phyloP scores from a whole-genome alignment of 2,797 vertebrate species.

The Columba guinea region DNA sequence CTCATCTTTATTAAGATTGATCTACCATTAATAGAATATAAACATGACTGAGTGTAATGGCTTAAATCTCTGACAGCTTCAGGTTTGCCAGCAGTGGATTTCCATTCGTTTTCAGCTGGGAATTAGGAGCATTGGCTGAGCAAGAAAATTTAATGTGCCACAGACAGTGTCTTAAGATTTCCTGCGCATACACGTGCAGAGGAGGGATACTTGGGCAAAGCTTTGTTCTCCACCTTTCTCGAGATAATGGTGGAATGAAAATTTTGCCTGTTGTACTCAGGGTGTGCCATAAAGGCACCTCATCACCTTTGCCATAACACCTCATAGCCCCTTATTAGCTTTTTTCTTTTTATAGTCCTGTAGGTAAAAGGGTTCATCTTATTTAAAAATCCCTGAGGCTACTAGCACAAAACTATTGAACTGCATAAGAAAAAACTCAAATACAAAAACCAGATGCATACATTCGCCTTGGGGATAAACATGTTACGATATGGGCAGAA shows the following conservation, averaged over 20 bases:
- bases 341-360: background rate
- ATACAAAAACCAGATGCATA: background rate
- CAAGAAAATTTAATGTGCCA: background rate
- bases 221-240: background rate
- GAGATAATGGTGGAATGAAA: background rate
- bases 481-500: background rate
- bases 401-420: background rate
- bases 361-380: conserved; percentile 7
- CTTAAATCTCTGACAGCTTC: background rate
- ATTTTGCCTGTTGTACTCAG: background rate
- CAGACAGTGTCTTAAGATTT: background rate
- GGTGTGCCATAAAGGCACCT: conserved; percentile 28
- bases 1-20: background rate
- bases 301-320: conserved; percentile 7
- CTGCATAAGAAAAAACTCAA: background rate
- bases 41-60: background rate
- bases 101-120: background rate
- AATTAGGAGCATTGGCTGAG: background rate
- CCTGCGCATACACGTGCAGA: background rate
- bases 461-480: background rate
- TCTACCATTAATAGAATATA: background rate
- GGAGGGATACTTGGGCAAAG: background rate
- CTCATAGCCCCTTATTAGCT: conserved; percentile 30
- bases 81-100: background rate
- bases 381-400: conserved; percentile 22